Percentiles rank a stretch among this genome's conserved stretches.
Conservation (phyloP, 2,113 vertebrate genomes). For the Aptenodytes patagonicus region DNA sequence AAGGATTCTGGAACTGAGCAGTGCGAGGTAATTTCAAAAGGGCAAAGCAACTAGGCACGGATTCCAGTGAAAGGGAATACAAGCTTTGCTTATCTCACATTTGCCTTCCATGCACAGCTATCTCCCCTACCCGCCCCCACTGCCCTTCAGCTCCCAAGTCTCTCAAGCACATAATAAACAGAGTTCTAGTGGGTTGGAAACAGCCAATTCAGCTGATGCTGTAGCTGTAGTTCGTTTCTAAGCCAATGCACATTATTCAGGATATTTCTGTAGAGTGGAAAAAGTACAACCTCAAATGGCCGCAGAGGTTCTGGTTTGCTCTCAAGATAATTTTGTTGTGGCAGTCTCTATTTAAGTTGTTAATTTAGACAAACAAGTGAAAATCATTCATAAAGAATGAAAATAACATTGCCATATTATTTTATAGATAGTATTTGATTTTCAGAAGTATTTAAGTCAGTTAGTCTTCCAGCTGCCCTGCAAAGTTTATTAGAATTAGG, state of each 20-base stretch:
- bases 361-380: background rate
- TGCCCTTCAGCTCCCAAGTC: background rate
- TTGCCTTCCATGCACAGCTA: background rate
- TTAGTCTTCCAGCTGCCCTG: background rate
- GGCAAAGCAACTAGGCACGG: background rate
- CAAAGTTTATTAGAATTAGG: background rate
- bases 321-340: background rate
- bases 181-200: background rate
- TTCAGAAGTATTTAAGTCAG: background rate
- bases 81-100: background rate
- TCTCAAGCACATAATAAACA: background rate
- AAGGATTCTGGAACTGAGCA: background rate
- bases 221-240: background rate
- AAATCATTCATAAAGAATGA: background rate
- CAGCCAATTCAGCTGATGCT: background rate
- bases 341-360: background rate
- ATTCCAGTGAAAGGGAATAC: background rate
- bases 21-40: background rate
- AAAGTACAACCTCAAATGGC: background rate
- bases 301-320: background rate
- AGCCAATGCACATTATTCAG: background rate
- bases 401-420: background rate
- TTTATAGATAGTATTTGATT: background rate
- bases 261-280: background rate
- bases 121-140: rapidly evolving